Evolutionary conservation across 2,888 invertebrate genomes (phyloP), one percentile per base, ranked within the genome.

Genomic region (Harpagoxenus sublaevis): DNA sequence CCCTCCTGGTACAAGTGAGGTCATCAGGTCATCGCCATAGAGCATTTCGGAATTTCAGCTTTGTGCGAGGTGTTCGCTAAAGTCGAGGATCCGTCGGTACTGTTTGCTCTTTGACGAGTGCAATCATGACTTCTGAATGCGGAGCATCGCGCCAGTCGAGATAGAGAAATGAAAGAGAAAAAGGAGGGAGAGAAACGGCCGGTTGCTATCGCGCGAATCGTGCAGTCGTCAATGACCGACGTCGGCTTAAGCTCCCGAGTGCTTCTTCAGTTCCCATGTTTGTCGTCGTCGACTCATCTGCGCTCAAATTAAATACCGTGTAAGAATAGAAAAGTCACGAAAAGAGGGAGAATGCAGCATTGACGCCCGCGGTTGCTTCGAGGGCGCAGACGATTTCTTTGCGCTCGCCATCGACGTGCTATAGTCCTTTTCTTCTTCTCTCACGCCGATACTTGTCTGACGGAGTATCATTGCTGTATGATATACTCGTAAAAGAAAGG

Each of bases 81-180:
- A 70, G 57, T 79, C 70, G 18, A 62, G 71, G 48, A 81, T 62
- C 18, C 79, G 70, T 79, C 57, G 48, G 68, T 28, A 70, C 70
- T 57, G 60, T 81, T 66, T 81, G 79, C 79, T 81, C 79, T 81
- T 81, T 65, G 79, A 81, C 48, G 39, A 81, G 79, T 60, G 79
- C 79, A 81, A 81, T 81, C 79, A 62, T 60, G 71, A 60, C 70
- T 70, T 23, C 70, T 81, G 79, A 81, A 81, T 81, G 60, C 60
- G 60, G 70, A 57, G 45, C 71, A 79, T 70, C 48, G 71, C 39
- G 18, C n/a, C 35, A 48, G 31, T 45, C 51, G 31, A 18, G 48
- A 39, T 10, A 48, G 71, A 60, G 79, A 81, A 71, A 71, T 81
- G 60, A 81, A 81, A 62, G 79, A 35, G 57, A 35, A 68, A 60